Evolutionary conservation across 2,113 vertebrate genomes (phyloP).

Genomic region (Anarrhichthys ocellatus): DNA sequence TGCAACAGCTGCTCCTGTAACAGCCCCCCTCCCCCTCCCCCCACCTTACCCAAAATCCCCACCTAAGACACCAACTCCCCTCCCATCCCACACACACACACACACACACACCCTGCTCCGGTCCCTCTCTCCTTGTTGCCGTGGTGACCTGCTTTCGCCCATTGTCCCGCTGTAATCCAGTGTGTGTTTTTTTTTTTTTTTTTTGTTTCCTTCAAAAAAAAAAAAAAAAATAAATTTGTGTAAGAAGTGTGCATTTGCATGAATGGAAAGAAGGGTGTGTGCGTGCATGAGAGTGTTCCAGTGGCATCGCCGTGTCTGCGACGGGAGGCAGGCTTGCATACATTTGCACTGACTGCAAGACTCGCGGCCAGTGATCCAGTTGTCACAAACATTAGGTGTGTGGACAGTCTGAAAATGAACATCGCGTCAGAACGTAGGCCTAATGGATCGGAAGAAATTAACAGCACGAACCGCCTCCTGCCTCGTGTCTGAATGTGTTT

Average conservation of each 20-base stretch:
- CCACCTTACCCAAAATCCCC: constrained; percentile 49
- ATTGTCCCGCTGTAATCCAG: constrained; percentile 79
- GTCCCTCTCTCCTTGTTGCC: constrained; percentile 76
- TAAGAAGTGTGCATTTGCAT: constrained; percentile 70
- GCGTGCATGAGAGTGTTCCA: constrained; percentile 52
- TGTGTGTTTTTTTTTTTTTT: constrained; percentile 46
- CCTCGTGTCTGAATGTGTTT: constrained; percentile 57
- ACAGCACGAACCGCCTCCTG: constrained; percentile 60
- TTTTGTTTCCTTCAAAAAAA: constrained; percentile 56
- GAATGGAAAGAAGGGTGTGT: constrained; percentile 61
- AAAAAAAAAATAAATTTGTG: background rate
- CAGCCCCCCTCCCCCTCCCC: constrained; percentile 2
- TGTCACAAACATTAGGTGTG: constrained; percentile 59
- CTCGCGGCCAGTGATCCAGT: constrained; percentile 56
- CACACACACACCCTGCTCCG: constrained; percentile 65
- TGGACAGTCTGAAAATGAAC: constrained; percentile 57
- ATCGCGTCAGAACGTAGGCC: constrained; percentile 61
- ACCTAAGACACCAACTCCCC: constrained; percentile 65
- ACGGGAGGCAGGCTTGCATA: constrained; percentile 61
- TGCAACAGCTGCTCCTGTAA: constrained; percentile 81
- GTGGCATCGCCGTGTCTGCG: constrained; percentile 34
- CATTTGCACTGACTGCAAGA: constrained; percentile 55
- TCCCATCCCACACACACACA: constrained; percentile 48
- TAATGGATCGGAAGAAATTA: constrained; percentile 74
- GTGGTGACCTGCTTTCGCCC: constrained; percentile 80